These are phyloP conservation scores for Lasioglossum figueresi DNA, from an alignment of 2,888 invertebrate species.

Conservation along the genomic window DNA sequence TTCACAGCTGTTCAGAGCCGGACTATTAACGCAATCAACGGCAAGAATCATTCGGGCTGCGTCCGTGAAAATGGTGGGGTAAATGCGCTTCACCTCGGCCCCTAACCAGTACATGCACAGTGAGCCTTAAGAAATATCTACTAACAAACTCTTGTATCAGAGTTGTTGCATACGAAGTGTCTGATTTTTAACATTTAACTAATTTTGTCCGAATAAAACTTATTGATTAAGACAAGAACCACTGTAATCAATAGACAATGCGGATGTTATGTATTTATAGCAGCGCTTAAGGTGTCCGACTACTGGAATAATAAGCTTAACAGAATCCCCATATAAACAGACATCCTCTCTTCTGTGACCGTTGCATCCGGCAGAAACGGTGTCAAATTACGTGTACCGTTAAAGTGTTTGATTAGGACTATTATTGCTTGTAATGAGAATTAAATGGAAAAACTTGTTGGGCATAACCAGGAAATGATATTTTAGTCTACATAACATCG, in stretches of 20 bases:
- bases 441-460: not conserved
- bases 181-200: not conserved
- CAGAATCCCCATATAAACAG: not conserved
- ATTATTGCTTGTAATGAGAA: not conserved
- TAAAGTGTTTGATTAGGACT: not conserved
- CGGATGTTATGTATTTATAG: too few species aligned
- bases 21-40: not conserved
- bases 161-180: too few species aligned
- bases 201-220: not conserved
- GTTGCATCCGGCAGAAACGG: not conserved
- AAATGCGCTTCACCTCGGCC: too few species aligned
- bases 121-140: too few species aligned
- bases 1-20: too few species aligned
- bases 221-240: not conserved
- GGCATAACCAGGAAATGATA: not conserved
- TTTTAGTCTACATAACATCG: not conserved
- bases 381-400: constrained; percentile 2
- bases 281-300: not conserved
- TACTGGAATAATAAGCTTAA: not conserved
- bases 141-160: too few species aligned
- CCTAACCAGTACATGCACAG: too few species aligned
- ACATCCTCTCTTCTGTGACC: not conserved
- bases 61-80: not conserved
- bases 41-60: not conserved
- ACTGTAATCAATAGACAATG: too few species aligned